Evolutionary conservation across 2,113 vertebrate genomes (phyloP).

Genomic region (Anoura caudifer): DNA sequence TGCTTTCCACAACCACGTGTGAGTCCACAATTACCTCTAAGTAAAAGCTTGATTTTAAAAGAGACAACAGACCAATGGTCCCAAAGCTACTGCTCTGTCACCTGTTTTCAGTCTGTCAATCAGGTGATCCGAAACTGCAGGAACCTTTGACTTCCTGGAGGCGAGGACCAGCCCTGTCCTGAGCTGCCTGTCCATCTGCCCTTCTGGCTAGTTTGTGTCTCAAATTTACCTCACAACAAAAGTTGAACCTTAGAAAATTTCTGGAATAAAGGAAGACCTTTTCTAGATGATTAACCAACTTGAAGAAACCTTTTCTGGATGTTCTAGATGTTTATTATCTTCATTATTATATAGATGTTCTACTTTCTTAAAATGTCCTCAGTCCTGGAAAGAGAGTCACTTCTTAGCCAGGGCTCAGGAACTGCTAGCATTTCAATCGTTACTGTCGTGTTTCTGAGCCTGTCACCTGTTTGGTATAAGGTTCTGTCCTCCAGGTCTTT

Average conservation of each 20-base stretch:
- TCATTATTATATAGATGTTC: too few relatives aligned
- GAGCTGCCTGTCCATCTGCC: not conserved
- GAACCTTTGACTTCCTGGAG: not conserved
- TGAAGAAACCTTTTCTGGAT: not conserved
- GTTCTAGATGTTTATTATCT: not conserved
- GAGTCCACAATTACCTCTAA: not conserved
- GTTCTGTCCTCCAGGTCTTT: not conserved
- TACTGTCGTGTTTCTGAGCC: not conserved
- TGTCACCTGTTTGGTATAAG: not conserved
- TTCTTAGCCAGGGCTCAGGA: not conserved
- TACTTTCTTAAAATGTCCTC: not conserved
- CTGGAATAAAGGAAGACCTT: not conserved
- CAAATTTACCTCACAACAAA: not conserved
- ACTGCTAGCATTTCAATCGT: not conserved
- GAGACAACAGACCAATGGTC: not conserved
- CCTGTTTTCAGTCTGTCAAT: too few relatives aligned
- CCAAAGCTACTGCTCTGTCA: not conserved
- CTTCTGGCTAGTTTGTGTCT: not conserved
- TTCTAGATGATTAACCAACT: not conserved
- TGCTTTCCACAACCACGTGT: not conserved
- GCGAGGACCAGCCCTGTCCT: not conserved
- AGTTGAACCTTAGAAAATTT: not conserved
- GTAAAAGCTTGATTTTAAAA: not conserved
- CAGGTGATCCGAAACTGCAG: rapidly evolving
- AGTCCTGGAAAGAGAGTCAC: not conserved